Conservation (phyloP, 1,140 invertebrate genomes). For the Solenopsis invicta region DNA sequence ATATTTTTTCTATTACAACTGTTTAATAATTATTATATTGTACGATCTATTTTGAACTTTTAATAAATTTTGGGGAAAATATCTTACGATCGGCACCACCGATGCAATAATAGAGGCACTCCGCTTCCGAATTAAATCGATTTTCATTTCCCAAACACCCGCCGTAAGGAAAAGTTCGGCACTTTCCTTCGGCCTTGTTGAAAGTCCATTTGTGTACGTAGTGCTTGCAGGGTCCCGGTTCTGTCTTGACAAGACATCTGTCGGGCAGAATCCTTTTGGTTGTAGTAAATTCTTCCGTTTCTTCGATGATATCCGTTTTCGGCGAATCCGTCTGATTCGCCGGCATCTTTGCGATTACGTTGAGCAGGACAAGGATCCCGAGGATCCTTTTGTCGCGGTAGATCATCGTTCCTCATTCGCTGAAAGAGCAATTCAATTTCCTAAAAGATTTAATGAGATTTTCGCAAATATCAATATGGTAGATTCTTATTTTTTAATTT, state of each 20-base stretch:
- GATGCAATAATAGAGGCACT: constrained; percentile 90
- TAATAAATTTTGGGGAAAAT: constrained; percentile 3
- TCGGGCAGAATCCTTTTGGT: constrained; percentile 79
- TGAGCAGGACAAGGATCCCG: constrained; percentile 79
- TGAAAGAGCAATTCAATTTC: constrained; percentile 62
- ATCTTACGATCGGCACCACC: constrained; percentile 87
- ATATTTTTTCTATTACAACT: neutral
- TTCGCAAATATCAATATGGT: neutral
- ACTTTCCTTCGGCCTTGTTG: constrained; percentile 89
- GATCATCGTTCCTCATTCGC: constrained; percentile 83
- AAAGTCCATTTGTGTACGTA: constrained; percentile 92
- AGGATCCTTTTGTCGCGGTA: constrained; percentile 78
- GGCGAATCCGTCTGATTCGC: constrained; percentile 77
- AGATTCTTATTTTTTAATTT: neutral
- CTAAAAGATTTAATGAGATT: neutral
- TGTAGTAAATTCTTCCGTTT: constrained; percentile 74
- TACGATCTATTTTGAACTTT: neutral
- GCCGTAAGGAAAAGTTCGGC: constrained; percentile 92
- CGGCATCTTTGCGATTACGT: constrained; percentile 65
- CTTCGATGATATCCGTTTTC: constrained; percentile 72
- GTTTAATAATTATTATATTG: neutral
- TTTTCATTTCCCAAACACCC: constrained; percentile 94
- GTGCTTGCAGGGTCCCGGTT: constrained; percentile 90
- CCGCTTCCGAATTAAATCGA: constrained; percentile 91
- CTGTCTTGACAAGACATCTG: constrained; percentile 84